Base-by-base conservation (phyloP, 2,113 vertebrate genomes). In the Heteronetta atricapilla region DNA sequence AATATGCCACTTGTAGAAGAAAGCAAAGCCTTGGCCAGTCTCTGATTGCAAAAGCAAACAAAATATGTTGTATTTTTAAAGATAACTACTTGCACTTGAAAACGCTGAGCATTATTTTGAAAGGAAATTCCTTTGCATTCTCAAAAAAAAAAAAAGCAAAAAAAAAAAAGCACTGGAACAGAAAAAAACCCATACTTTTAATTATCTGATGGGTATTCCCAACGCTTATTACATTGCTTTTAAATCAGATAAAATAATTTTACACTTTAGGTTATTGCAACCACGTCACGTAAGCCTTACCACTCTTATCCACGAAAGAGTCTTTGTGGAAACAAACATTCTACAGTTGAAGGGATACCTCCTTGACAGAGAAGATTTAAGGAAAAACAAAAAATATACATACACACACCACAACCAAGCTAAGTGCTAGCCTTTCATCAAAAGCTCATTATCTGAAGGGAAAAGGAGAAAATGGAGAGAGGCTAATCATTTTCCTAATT, bases 401-500 rank as follows among this genome's bases (percentile, higher is more conserved):
- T 2, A 0, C 31, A 55, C 18, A 77, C 14, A 36, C 19, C 23
- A 46, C 25, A 60, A 66, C 26, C 11, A 44, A 82, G 21, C 28
- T 50, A 36, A n/a, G 55, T 74, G 46, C 13, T 0, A 1, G 23
- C 11, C 78, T 60, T 84, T 90, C 42, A 76, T 58, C 69, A 88
- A 93, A 90, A 82, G 48, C 40, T 48, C 63, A 56, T 15, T 64
- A 74, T 56, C 26, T 93, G 52, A 93, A 74, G 29, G 18, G 38
- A 75, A 95, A 92, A 92, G 56, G 9, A 68, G 29, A 92, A 94
- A 82, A 84, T 18, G 33, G 60, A 86, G 53, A n/a, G 31, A 86
- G 56, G 16, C 13, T 90, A 81, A 81, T 50, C 5, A 74, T 28
- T 25, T 69, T 50, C 19, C 56, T 55, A 44, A 8, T 33, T 90